Conservation (phyloP, 1,140 invertebrate species). For the Drosophila ogumai region DNA sequence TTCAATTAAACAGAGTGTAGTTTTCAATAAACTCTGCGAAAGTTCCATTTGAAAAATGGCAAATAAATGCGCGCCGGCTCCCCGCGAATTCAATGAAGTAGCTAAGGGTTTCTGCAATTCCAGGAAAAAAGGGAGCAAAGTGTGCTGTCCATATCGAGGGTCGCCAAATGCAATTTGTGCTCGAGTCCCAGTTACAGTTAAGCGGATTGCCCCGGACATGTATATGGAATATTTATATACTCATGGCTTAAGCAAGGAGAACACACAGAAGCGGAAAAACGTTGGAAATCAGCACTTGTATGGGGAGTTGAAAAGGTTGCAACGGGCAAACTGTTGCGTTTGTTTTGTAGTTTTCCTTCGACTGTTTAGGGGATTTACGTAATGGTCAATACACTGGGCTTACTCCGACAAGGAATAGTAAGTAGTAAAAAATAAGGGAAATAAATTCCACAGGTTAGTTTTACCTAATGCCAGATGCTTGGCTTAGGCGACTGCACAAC, state of each 20-base stretch:
- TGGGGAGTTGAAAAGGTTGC: conserved; percentile 30
- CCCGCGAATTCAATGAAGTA: conserved; percentile 55
- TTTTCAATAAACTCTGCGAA: conserved; percentile 74
- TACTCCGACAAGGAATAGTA: conserved; percentile 2
- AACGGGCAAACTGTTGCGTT: conserved; percentile 42
- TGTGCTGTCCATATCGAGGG: conserved; percentile 24
- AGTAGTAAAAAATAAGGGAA: not conserved
- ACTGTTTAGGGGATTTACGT: conserved; percentile 34
- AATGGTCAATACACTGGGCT: conserved; percentile 26
- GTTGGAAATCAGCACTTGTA: conserved; percentile 33
- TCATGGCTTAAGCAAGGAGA: conserved; percentile 42
- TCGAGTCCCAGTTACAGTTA: conserved; percentile 65
- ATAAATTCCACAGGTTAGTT: conserved; percentile 6
- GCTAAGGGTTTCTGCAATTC: conserved; percentile 21
- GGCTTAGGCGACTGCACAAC: not conserved
- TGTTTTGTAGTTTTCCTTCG: conserved; percentile 14
- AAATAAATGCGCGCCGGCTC: conserved; percentile 64
- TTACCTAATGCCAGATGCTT: not conserved
- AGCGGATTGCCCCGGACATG: conserved; percentile 71
- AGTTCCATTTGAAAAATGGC: conserved; percentile 73
- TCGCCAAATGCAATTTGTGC: conserved; percentile 75
- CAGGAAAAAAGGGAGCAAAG: conserved; percentile 8
- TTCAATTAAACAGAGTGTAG: conserved; percentile 81
- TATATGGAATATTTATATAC: conserved; percentile 77
- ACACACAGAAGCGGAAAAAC: conserved; percentile 31